These are phyloP conservation scores for Lasius platythorax DNA, from an alignment of 2,888 invertebrate genomes.

Conservation along the genomic window DNA sequence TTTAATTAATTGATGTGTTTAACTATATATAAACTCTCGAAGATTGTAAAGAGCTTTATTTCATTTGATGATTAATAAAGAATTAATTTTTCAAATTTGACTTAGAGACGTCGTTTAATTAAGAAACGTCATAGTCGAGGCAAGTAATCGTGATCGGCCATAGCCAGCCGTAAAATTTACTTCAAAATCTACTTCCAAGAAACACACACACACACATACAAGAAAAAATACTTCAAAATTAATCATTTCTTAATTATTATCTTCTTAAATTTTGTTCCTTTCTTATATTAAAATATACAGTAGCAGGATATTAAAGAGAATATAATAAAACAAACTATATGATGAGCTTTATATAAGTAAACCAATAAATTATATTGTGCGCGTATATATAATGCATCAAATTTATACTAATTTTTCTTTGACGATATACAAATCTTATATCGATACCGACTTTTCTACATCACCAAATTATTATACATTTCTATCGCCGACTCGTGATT, in stretches of 20 bases:
- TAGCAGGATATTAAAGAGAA: background rate
- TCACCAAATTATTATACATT: background rate
- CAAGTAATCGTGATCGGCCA: background rate
- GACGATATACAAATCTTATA: constrained; percentile 5
- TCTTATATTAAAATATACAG: background rate
- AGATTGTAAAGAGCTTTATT: background rate
- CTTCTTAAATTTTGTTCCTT: background rate
- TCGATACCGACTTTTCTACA: background rate
- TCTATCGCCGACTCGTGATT: background rate
- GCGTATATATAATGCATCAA: no score
- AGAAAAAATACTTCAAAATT: background rate
- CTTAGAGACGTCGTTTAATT: background rate
- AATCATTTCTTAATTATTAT: background rate
- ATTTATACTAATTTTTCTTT: background rate
- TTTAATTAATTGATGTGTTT: background rate
- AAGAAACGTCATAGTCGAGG: background rate
- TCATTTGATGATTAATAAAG: background rate
- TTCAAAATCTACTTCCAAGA: background rate
- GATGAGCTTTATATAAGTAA: background rate
- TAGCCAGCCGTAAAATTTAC: background rate
- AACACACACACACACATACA: background rate
- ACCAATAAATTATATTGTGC: background rate
- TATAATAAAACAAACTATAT: background rate
- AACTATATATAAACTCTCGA: background rate
- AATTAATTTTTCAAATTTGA: background rate